Conservation (phyloP, 1,140 invertebrate species). For the Calephelis virginiensis region DNA sequence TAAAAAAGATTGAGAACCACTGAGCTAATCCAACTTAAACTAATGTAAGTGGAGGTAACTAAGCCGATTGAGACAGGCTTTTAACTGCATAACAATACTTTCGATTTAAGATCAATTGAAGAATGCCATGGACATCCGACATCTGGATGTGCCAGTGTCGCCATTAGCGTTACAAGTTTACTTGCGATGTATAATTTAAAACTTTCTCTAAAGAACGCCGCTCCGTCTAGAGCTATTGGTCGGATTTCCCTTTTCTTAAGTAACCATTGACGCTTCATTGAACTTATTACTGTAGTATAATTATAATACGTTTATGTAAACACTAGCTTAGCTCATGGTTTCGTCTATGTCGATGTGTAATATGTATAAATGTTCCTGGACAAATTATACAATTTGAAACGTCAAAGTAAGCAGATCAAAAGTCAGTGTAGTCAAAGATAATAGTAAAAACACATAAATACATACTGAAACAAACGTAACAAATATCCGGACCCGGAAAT, state of each 20-base stretch:
- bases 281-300: slow-evolving; percentile 16
- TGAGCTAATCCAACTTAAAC: too few species aligned
- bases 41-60: not conserved
- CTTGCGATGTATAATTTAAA: slow-evolving; percentile 67
- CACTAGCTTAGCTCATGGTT: too few species aligned
- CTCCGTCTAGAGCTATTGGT: slow-evolving; percentile 31
- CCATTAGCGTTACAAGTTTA: slow-evolving; percentile 59
- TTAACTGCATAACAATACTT: slow-evolving; percentile 5
- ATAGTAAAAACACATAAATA: too few species aligned
- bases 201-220: slow-evolving; percentile 60
- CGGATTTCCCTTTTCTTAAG: slow-evolving; percentile 55
- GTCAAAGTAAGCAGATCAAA: too few species aligned
- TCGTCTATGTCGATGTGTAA: too few species aligned
- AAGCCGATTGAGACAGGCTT: not conserved
- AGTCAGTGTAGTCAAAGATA: too few species aligned
- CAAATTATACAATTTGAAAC: too few species aligned
- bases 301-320: not conserved
- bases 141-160: slow-evolving; percentile 34
- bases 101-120: slow-evolving; percentile 11
- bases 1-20: too few species aligned
- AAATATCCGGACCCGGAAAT: too few species aligned
- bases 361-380: too few species aligned
- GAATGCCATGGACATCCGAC: slow-evolving; percentile 18
- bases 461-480: too few species aligned
- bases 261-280: slow-evolving; percentile 43